Conservation (phyloP, 2,113 vertebrate species). For the Haemorhous mexicanus region DNA sequence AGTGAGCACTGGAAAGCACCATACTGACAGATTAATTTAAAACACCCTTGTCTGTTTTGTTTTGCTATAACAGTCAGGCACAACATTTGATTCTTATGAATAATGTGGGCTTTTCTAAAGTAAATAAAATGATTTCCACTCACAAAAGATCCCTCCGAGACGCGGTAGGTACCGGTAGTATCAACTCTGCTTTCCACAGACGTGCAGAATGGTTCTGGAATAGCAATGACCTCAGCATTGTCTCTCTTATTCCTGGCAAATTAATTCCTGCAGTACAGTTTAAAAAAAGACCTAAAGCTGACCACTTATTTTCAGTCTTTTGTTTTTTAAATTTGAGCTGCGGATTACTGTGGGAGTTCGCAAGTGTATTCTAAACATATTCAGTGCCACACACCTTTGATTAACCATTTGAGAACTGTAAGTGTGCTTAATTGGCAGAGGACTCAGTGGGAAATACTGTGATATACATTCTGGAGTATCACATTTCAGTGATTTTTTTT, state of each 20-base stretch:
- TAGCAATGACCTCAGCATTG: slow-evolving; percentile 23
- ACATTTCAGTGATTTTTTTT: slow-evolving; percentile 38
- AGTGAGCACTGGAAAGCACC: slow-evolving; percentile 29
- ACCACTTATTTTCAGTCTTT: not conserved
- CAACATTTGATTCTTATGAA: slow-evolving; percentile 37
- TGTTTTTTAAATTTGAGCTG: not conserved
- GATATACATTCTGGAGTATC: slow-evolving; percentile 37
- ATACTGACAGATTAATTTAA: slow-evolving; percentile 52
- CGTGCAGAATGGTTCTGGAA: not conserved
- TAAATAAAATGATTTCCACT: slow-evolving; percentile 29
- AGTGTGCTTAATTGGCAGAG: slow-evolving; percentile 27
- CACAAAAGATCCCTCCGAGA: slow-evolving; percentile 1
- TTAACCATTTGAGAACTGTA: slow-evolving; percentile 38
- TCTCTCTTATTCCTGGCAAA: slow-evolving; percentile 16
- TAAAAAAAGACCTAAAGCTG: not conserved
- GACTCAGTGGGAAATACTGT: slow-evolving; percentile 5
- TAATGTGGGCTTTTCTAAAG: slow-evolving; percentile 26
- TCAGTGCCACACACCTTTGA: not conserved
- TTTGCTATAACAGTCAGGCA: slow-evolving; percentile 1
- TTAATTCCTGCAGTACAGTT: slow-evolving; percentile 30
- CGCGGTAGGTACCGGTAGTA: not conserved
- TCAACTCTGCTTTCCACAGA: not conserved
- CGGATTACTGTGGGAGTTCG: not conserved
- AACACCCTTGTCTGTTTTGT: slow-evolving; percentile 34
- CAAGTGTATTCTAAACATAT: not conserved